These are phyloP conservation scores for Calyptommatus sinebrachiatus DNA, from an alignment of 2,113 vertebrate genomes.

Conservation along the genomic window DNA sequence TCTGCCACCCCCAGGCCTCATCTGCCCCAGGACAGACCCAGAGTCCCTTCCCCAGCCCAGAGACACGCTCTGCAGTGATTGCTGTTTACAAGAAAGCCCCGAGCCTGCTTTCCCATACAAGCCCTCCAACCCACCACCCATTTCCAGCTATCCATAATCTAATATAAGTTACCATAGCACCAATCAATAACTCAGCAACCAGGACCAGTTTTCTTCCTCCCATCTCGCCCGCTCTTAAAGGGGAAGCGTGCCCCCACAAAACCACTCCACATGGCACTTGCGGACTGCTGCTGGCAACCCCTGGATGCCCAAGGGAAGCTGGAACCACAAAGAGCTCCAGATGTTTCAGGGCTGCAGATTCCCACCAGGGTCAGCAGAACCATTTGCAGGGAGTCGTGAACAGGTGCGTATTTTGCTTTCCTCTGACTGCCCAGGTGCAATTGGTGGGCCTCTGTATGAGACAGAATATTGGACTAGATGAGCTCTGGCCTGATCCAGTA, in stretches of 20 bases:
- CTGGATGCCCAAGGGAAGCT: not conserved
- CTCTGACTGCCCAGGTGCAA: too few relatives aligned
- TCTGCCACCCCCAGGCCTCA: not conserved
- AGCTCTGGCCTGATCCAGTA: too few relatives aligned
- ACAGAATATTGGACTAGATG: too few relatives aligned
- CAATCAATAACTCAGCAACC: constrained; percentile 74
- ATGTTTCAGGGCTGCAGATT: too few relatives aligned
- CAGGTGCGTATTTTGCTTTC: too few relatives aligned
- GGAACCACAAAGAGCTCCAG: too few relatives aligned
- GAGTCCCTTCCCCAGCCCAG: constrained; percentile 35
- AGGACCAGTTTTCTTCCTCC: constrained; percentile 53
- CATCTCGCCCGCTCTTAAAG: constrained; percentile 68
- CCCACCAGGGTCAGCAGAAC: too few relatives aligned
- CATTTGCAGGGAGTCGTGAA: too few relatives aligned
- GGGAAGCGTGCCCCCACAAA: constrained; percentile 40
- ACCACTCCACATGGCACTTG: not conserved
- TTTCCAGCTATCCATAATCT: constrained; percentile 76
- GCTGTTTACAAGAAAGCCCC: constrained; percentile 66
- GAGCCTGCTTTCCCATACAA: constrained; percentile 60
- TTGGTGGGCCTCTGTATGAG: too few relatives aligned
- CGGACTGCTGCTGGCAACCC: not conserved
- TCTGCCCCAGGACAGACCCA: not conserved
- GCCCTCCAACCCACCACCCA: constrained; percentile 61
- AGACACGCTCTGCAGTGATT: constrained; percentile 52
- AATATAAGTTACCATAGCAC: constrained; percentile 79